Percentiles rank a stretch among this genome's conserved stretches.
Evolutionary conservation across 2,797 vertebrate species (phyloP).

Genomic region (Pangasius djambal): DNA sequence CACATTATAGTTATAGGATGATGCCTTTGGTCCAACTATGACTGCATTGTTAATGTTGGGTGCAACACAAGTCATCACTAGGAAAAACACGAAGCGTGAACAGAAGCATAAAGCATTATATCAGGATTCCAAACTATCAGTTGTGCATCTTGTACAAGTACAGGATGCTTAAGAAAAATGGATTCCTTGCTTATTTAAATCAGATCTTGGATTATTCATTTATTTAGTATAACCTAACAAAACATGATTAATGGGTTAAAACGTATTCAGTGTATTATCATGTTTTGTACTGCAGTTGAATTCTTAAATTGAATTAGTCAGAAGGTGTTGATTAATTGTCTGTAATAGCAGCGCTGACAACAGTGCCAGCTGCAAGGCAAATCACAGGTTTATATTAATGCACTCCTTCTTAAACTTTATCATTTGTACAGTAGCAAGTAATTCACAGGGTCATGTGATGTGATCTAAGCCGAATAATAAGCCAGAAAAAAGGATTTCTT

Average conservation of each 20-base stretch:
- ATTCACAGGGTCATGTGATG: too few species aligned
- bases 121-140: neutral
- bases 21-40: neutral
- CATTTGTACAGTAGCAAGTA: too few species aligned
- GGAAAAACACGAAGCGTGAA: too few species aligned
- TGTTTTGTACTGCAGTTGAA: too few species aligned
- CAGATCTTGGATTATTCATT: neutral
- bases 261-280: neutral
- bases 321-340: too few species aligned
- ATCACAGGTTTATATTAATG: too few species aligned
- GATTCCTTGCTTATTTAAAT: neutral
- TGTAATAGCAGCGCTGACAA: too few species aligned
- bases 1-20: neutral
- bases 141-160: neutral
- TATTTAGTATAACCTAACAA: neutral
- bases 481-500: neutral
- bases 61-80: neutral
- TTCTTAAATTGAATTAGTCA: too few species aligned
- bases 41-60: neutral
- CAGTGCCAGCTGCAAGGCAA: too few species aligned
- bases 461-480: neutral
- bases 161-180: neutral
- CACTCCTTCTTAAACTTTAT: too few species aligned
- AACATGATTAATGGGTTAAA: neutral
- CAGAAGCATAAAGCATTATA: neutral